Evolutionary conservation across 2,797 vertebrate species (phyloP).

Genomic region (Lagorchestes hirsutus): DNA sequence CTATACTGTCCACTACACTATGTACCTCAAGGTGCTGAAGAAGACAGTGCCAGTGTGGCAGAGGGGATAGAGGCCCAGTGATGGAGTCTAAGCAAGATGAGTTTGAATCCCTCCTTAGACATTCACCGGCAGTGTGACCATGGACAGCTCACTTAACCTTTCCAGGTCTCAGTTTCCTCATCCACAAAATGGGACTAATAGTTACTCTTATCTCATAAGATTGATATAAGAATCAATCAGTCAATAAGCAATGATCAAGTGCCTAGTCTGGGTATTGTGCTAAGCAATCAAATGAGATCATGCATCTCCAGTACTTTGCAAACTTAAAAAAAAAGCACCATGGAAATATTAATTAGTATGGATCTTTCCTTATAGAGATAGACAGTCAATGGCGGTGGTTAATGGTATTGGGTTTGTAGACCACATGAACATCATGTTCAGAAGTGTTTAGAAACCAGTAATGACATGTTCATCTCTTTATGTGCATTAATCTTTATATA

Average conservation of each 20-base stretch:
- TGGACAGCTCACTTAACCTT: too few species aligned
- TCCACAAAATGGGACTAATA: too few species aligned
- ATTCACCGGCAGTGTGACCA: too few species aligned
- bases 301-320: background rate
- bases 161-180: too few species aligned
- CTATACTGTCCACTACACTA: background rate
- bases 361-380: background rate
- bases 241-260: background rate
- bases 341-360: background rate
- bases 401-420: constrained; percentile 1
- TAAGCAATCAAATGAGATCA: background rate
- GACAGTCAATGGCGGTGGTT: background rate
- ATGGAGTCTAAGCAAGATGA: too few species aligned
- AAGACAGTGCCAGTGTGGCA: background rate
- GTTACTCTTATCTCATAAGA: too few species aligned
- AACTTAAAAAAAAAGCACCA: background rate
- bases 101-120: too few species aligned
- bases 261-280: background rate
- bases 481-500: constrained; percentile 1
- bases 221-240: too few species aligned
- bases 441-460: background rate
- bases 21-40: background rate
- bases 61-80: too few species aligned
- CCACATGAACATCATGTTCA: background rate
- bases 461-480: constrained; percentile 6